phyloP scores from a whole-genome alignment of 2,888 invertebrate genomes.

The Drosophila rubida region DNA sequence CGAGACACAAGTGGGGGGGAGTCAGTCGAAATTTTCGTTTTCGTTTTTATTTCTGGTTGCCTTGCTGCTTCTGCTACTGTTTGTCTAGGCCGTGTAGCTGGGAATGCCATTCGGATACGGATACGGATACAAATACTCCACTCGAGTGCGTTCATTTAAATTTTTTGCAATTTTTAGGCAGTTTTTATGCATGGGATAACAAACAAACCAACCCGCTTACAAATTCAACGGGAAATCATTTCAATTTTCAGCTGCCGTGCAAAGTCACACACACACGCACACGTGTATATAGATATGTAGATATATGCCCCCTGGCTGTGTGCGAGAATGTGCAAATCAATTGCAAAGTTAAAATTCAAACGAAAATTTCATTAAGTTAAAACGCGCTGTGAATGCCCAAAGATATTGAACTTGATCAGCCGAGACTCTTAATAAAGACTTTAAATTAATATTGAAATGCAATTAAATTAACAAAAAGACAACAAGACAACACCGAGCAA shows the following conservation, averaged over 20 bases:
- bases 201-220: constrained; percentile 59
- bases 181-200: constrained; percentile 72
- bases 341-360: constrained; percentile 47
- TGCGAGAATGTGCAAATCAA: constrained; percentile 50
- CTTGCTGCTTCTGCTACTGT: constrained; percentile 37
- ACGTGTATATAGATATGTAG: constrained; percentile 1
- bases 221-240: constrained; percentile 73
- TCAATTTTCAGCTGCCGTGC: constrained; percentile 64
- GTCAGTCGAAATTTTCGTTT: constrained; percentile 19
- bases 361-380: constrained; percentile 61
- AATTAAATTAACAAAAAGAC: constrained; percentile 7
- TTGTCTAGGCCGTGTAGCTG: constrained; percentile 19
- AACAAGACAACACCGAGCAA: background rate
- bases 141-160: constrained; percentile 72
- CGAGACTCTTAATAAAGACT: background rate
- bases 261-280: constrained; percentile 63
- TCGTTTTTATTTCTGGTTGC: constrained; percentile 25
- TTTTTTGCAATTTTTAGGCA: constrained; percentile 76
- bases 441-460: background rate
- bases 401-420: constrained; percentile 8
- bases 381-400: constrained; percentile 24
- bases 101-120: constrained; percentile 24
- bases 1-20: constrained; percentile 9
- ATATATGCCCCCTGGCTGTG: background rate
- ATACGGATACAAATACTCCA: constrained; percentile 13